Evolutionary conservation across 1,140 invertebrate genomes (phyloP).

Genomic region (Parasteatoda tepidariorum): DNA sequence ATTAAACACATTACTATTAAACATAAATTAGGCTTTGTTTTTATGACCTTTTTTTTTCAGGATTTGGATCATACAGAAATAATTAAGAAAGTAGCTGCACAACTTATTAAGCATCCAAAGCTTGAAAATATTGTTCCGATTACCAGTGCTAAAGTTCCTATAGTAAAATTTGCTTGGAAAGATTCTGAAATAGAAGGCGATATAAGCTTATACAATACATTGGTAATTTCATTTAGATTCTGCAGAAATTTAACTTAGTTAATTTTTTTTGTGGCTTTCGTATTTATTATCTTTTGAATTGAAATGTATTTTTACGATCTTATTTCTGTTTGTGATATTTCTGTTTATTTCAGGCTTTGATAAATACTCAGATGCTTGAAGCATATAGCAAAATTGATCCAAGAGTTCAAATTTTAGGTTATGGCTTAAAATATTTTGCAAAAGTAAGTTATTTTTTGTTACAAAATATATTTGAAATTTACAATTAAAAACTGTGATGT

Average conservation of each 20-base stretch:
- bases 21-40: no score
- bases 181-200: conserved; percentile 72
- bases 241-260: background rate
- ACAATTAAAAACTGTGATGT: background rate
- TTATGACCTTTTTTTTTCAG: conserved; percentile 63
- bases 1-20: no score
- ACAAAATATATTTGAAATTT: background rate
- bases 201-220: conserved; percentile 75
- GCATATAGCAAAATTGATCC: conserved; percentile 73
- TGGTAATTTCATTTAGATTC: conserved; percentile 66
- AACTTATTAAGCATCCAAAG: conserved; percentile 67
- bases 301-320: background rate
- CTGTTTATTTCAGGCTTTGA: conserved; percentile 68
- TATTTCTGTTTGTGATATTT: background rate
- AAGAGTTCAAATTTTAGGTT: conserved; percentile 73
- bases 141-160: conserved; percentile 76
- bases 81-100: conserved; percentile 69
- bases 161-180: conserved; percentile 74
- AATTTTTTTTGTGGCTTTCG: background rate
- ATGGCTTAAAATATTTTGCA: conserved; percentile 74
- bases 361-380: conserved; percentile 73
- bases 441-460: conserved; percentile 68
- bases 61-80: conserved; percentile 67
- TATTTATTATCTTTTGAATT: background rate
- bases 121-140: conserved; percentile 72